Percentiles rank a stretch among this genome's conserved stretches.
These are phyloP conservation scores for Semicossyphus pulcher DNA, from an alignment of 2,113 vertebrate genomes.

Conservation along the genomic window DNA sequence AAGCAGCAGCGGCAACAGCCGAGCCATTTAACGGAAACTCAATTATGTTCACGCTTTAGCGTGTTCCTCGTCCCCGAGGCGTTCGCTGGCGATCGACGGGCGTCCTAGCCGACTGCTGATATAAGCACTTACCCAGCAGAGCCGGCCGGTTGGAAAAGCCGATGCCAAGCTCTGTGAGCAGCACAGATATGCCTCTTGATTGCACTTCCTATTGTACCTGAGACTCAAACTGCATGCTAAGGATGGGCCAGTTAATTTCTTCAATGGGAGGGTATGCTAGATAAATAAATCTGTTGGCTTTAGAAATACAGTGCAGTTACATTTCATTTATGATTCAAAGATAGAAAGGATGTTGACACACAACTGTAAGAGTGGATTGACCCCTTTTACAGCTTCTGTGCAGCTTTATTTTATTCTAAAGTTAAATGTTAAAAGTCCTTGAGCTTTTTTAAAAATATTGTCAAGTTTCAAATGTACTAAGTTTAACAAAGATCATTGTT, in stretches of 20 bases:
- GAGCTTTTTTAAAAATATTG: no score
- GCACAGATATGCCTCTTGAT: slow-evolving; percentile 50
- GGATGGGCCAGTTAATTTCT: slow-evolving; percentile 23
- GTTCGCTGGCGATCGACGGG: slow-evolving; percentile 72
- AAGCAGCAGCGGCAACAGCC: slow-evolving; percentile 72
- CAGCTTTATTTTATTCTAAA: slow-evolving; percentile 8
- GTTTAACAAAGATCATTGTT: no score
- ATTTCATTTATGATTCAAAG: neutral
- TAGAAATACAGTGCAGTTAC: neutral
- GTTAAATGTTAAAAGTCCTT: no score
- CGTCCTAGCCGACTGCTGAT: slow-evolving; percentile 80
- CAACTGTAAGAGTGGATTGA: neutral
- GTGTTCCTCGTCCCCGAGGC: slow-evolving; percentile 73
- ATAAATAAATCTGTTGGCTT: neutral
- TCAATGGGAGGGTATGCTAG: neutral
- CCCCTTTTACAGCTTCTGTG: neutral
- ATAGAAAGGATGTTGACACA: neutral
- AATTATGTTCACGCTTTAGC: slow-evolving; percentile 79
- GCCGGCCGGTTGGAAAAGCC: slow-evolving; percentile 68
- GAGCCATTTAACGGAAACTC: slow-evolving; percentile 79
- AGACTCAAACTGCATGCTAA: slow-evolving; percentile 17
- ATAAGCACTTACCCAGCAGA: slow-evolving; percentile 76
- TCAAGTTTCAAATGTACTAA: no score
- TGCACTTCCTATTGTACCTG: slow-evolving; percentile 54
- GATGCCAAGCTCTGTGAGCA: slow-evolving; percentile 64